Evolutionary conservation across 92 coral and sea anemone species (phyloP).

Genomic region (Diadumene lineata): DNA sequence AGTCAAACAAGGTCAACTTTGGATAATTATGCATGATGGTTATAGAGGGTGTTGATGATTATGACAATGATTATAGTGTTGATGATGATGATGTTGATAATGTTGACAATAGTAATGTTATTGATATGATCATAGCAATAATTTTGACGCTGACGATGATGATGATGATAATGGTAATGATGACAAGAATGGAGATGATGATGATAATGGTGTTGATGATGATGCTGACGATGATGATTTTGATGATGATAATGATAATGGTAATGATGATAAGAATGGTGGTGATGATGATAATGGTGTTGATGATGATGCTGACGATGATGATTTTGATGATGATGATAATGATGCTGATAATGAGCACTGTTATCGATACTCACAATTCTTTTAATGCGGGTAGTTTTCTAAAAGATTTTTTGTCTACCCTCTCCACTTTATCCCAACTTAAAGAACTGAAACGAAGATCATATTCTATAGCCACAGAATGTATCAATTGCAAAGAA

Average conservation of each 20-base stretch:
- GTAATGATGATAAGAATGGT: background rate
- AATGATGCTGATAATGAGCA: background rate
- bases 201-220: background rate
- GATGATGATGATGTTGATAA: background rate
- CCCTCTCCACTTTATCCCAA: slow-evolving; percentile 48
- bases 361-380: slow-evolving; percentile 59
- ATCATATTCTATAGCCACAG: no score
- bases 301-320: background rate
- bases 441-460: slow-evolving; percentile 39
- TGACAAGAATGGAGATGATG: background rate
- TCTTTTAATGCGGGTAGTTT: slow-evolving; percentile 47
- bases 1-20: background rate
- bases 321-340: background rate
- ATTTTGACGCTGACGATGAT: background rate
- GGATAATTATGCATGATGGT: background rate
- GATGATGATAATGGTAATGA: background rate
- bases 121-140: no score
- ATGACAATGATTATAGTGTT: background rate
- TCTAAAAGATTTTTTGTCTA: slow-evolving; percentile 58
- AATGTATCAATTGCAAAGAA: no score
- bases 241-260: background rate
- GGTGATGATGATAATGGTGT: background rate
- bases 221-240: background rate
- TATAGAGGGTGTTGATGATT: background rate
- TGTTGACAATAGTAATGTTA: background rate